Evolutionary conservation across 2,113 vertebrate genomes (phyloP), one percentile per base, ranked within the genome.

Genomic region (Natator depressus): DNA sequence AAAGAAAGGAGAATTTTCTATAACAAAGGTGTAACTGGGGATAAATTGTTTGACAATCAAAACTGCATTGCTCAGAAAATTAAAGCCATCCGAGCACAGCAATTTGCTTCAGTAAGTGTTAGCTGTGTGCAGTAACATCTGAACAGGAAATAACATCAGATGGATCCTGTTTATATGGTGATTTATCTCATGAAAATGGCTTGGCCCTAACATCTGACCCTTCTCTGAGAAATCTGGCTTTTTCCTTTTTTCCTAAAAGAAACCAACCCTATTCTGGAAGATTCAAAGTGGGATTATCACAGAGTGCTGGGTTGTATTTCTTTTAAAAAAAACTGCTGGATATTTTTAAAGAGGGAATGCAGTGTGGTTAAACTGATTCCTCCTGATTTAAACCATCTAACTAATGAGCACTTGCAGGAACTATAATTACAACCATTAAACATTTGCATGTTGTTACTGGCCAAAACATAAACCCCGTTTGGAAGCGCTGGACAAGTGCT

Each of bases 61-160:
- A 81, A 53, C 3, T 24, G 35, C 51, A 55, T 0, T 72, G 75
- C 35, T 89, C 91, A 79, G 80, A 90, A 84, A 93, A 89, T 88
- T 19, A 89, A 95, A 92, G 10, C 22, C 50, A 80, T 59, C 35
- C 55, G 78, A 53, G 49, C 83, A 87, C 89, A 93, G 69, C 22
- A 80, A 82, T 82, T 94, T 89, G 79, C 91, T 91, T 88, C 46
- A 59, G 88, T 17, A 1, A 31, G 31, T 65, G 95, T 93, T 51
- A 86, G 78, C 87, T 72, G 69, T 47, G 12, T 79, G 25, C 75
- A 75, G 92, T 83, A 85, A 92, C 87, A 51, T 75, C 72, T 50
- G 57, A 84, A 31, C 54, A 92, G 85, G 85, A 93, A 95, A 57
- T 46, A 94, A 8, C 54, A 83, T 91, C 89, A 94, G 78, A 78